These are phyloP conservation scores for Cheiracanthium punctorium DNA, from an alignment of 2,888 invertebrate species.

Conservation along the genomic window DNA sequence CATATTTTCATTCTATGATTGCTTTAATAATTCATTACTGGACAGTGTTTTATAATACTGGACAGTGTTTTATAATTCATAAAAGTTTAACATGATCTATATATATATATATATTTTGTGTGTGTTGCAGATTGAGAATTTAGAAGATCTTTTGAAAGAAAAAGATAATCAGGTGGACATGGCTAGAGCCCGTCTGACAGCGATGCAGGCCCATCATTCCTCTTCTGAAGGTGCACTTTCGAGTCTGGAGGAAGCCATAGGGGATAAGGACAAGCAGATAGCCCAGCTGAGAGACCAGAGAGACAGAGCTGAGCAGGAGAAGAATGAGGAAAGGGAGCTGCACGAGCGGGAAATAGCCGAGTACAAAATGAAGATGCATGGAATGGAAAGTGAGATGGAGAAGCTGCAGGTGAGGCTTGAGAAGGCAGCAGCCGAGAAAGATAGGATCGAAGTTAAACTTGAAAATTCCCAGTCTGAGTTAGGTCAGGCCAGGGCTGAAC, in stretches of 20 bases:
- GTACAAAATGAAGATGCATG: slow-evolving; percentile 94
- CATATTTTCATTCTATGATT: too few species aligned
- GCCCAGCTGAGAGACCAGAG: slow-evolving; percentile 93
- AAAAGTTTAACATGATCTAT: too few species aligned
- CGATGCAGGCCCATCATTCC: slow-evolving; percentile 96
- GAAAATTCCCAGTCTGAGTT: slow-evolving; percentile 95
- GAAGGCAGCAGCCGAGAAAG: slow-evolving; percentile 91
- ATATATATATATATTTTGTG: neutral
- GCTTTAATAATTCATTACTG: too few species aligned
- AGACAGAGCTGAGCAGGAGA: slow-evolving; percentile 95
- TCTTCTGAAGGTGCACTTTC: slow-evolving; percentile 93
- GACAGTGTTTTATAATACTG: too few species aligned
- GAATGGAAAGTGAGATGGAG: slow-evolving; percentile 86
- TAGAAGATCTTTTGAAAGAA: slow-evolving; percentile 97
- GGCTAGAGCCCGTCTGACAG: slow-evolving; percentile 89
- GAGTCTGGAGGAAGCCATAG: slow-evolving; percentile 95
- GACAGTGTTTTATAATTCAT: too few species aligned
- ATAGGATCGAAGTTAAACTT: slow-evolving; percentile 90
- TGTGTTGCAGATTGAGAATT: slow-evolving; percentile 89
- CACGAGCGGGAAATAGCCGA: slow-evolving; percentile 95
- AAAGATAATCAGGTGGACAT: slow-evolving; percentile 98
- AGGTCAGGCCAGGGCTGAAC: slow-evolving; percentile 94
- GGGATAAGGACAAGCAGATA: slow-evolving; percentile 98
- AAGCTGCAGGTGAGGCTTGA: slow-evolving; percentile 82
- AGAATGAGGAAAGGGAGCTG: slow-evolving; percentile 94